Conservation (phyloP, 2,797 vertebrate species). For the Helicolenus hilgendorfi region DNA sequence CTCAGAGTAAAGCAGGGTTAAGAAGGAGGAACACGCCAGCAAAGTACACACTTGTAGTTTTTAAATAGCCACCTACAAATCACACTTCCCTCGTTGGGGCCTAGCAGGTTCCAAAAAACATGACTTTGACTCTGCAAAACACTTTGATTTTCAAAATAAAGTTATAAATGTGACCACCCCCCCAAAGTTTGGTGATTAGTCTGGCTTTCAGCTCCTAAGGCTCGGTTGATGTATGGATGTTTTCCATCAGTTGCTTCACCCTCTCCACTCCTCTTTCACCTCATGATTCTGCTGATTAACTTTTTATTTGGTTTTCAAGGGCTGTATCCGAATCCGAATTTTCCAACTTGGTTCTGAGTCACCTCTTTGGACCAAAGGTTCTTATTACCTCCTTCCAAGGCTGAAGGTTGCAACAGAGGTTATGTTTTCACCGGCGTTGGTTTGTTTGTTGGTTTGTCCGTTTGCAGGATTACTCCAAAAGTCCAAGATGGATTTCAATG, state of each 20-base stretch:
- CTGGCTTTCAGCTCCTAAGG: background rate
- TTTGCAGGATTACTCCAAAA: no score
- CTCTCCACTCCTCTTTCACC: background rate
- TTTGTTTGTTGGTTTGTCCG: no score
- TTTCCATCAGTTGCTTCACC: background rate
- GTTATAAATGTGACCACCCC: background rate
- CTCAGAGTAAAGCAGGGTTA: background rate
- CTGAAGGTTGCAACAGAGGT: no score
- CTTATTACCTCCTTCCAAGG: background rate
- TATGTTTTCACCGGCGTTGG: no score
- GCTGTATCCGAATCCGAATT: background rate
- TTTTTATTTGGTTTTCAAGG: background rate
- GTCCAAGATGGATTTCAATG: no score
- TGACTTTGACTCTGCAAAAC: conserved; percentile 1
- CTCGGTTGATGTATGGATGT: background rate
- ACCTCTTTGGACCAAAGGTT: background rate
- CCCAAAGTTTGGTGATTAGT: background rate
- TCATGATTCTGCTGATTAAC: background rate
- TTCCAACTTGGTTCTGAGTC: background rate
- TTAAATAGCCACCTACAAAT: background rate
- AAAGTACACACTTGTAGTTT: background rate
- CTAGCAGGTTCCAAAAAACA: background rate
- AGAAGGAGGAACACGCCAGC: background rate
- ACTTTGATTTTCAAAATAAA: conserved; percentile 3
- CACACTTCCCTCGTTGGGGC: background rate